Conservation (phyloP, 1,140 invertebrate species). For the Whitmania pigra region DNA sequence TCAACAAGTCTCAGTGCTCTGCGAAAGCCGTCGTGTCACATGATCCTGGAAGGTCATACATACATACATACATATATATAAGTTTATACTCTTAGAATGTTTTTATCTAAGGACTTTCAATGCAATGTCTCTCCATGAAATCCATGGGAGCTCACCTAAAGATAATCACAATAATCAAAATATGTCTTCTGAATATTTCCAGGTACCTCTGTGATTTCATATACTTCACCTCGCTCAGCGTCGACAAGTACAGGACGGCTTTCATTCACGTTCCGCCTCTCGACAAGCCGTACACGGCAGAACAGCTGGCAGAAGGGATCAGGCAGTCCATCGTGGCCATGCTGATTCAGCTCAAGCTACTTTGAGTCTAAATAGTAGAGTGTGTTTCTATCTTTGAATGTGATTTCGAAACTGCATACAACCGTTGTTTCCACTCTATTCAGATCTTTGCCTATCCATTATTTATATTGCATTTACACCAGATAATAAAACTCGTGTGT, state of each 20-base stretch:
- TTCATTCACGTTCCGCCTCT: constrained; percentile 48
- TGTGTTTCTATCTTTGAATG: background rate
- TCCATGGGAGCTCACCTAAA: background rate
- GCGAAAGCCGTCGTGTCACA: constrained; percentile 40
- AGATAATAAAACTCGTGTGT: background rate
- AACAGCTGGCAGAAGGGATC: constrained; percentile 34
- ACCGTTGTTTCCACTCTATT: background rate
- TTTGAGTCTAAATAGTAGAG: background rate
- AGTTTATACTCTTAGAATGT: background rate
- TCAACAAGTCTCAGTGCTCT: constrained; percentile 35
- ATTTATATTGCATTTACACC: background rate
- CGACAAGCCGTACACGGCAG: constrained; percentile 35
- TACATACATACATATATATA: no score
- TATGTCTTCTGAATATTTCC: constrained; percentile 5
- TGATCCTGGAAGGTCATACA: constrained; percentile 41
- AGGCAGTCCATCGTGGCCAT: constrained; percentile 32
- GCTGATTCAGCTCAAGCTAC: constrained; percentile 29
- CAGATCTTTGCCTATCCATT: background rate
- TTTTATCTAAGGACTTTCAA: background rate
- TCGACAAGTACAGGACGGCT: constrained; percentile 39
- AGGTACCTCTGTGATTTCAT: constrained; percentile 49
- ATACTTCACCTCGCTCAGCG: constrained; percentile 44
- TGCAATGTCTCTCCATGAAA: background rate
- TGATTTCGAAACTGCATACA: background rate
- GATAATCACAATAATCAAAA: background rate